Base-by-base conservation (phyloP, 2,113 vertebrate species). In the Sebastes fasciatus region DNA sequence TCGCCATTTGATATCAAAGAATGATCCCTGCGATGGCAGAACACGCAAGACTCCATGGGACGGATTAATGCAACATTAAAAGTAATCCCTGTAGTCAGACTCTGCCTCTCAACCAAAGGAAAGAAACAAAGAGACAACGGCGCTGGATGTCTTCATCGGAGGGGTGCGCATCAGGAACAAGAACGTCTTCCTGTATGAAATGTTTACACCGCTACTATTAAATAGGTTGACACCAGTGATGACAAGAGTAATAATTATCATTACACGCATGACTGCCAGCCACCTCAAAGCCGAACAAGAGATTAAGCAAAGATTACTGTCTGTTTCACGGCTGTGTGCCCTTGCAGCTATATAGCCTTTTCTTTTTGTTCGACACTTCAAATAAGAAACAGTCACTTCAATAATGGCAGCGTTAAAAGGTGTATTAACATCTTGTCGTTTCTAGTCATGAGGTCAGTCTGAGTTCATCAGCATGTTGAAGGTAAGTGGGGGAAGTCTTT, bases 51-150 rank as follows among this genome's bases (percentile, higher is more conserved):
- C 75, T 85, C 93, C 92, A 91, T 93, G 92, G 94, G 94, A 95
- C 45, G 93, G 94, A 96, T 96, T 96, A 96, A 86, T 81, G 83
- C 93, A 89, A 95, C 96, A 91, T 89, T 93, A 90, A 95, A 92
- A 92, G 90, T 93, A 96, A 92, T 93, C 94, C 88, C 83, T 12
- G 51, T 84, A 94, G 95, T 95, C 94, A 95, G 93, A 90, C 73
- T 1, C 60, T 77, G 80, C 77, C 71, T 80, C 83, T 89, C 57
- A 80, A 83, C 75, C 73, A 75, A 92, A 93, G 61, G 52, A 83
- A 84, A 80, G 62, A 86, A 89, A 93, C 83, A 87, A 92, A 91
- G 83, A 87, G 67, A 70, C 84, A 42, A 74, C 57, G 21, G 66
- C 82, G 51, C 52, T 74, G 64, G 69, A 77, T 80, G 86, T 90